Evolutionary conservation across 2,888 invertebrate species (phyloP), one percentile per base, ranked within the genome.

Genomic region (Spicauda simplicius): DNA sequence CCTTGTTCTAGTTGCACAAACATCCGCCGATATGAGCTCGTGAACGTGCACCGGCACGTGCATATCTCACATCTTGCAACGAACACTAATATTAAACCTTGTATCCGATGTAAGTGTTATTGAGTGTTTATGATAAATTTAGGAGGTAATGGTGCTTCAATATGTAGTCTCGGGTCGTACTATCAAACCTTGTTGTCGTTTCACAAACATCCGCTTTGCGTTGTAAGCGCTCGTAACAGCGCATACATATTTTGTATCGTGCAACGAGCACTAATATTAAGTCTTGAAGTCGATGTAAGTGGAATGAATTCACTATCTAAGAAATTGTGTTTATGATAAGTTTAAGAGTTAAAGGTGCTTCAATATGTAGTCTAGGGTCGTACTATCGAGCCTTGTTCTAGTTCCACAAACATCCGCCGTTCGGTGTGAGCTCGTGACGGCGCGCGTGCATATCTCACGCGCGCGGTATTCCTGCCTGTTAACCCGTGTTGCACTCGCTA

Each of bases 361-460:
- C 37, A 37, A 37, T 12, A 37, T 37, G 37, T 12, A 37, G 7
- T 33, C 7, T 10, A 33, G 33, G 33, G 33, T 33, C 33, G 4
- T 33, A 33, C 33, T 10, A 8, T 33, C 33, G 1, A 41, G 14
- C 14, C 69, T 56, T 63, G 62, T 65, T 67, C 67, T 68, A 62
- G 67, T 67, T 55, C 70, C 25, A 54, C 68, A 62, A 64, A 52
- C 30, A 50, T 50, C 50, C 50, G 16, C 18, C 5, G 25, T 25
- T 25, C 25, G 16, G 58, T 48, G 50, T 50, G 64, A 52, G 57
- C 37, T 64, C 64, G 64, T 71, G 68, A 71, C 71, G 75, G 72
- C 72, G 72, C 70, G 66, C 62, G 70, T 71, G 70, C 62, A 59
- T 58, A 64, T 64, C 64, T 64, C 64, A 64, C 64, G 57, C 64